phyloP scores from a whole-genome alignment of 1,140 invertebrate species.

The Pygmarrhopalites habei region DNA sequence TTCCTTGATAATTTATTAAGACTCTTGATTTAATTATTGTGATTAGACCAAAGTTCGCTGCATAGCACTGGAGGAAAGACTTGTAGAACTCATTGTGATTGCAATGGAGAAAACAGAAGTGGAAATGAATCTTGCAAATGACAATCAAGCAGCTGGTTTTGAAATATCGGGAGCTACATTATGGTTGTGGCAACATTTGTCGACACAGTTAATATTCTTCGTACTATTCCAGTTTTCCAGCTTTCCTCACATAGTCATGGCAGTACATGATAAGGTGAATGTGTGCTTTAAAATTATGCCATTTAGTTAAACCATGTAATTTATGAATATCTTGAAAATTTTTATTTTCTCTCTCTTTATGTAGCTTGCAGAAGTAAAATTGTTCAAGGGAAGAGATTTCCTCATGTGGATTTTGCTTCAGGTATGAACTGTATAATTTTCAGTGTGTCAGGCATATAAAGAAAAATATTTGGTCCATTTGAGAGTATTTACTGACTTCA shows the following conservation, averaged over 20 bases:
- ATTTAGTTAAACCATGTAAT: background rate
- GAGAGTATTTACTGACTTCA: no score
- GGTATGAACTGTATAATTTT: no score
- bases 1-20: constrained; percentile 1
- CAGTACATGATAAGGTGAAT: constrained; percentile 78
- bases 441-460: no score
- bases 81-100: constrained; percentile 82
- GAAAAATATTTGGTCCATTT: no score
- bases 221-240: constrained; percentile 81
- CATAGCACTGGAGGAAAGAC: constrained; percentile 80
- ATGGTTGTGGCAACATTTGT: constrained; percentile 86
- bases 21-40: background rate
- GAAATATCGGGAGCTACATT: constrained; percentile 61
- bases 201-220: constrained; percentile 92
- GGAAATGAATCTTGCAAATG: constrained; percentile 47
- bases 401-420: constrained; percentile 96
- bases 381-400: constrained; percentile 84
- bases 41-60: constrained; percentile 72
- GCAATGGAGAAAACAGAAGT: constrained; percentile 85
- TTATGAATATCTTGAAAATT: no score
- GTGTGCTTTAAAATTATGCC: constrained; percentile 1
- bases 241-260: constrained; percentile 84
- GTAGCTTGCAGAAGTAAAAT: constrained; percentile 66
- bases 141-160: constrained; percentile 45
- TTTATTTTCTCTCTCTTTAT: constrained; percentile 29